Evolutionary conservation across 2,113 vertebrate species (phyloP).

Genomic region (Nannobrachium achirus): DNA sequence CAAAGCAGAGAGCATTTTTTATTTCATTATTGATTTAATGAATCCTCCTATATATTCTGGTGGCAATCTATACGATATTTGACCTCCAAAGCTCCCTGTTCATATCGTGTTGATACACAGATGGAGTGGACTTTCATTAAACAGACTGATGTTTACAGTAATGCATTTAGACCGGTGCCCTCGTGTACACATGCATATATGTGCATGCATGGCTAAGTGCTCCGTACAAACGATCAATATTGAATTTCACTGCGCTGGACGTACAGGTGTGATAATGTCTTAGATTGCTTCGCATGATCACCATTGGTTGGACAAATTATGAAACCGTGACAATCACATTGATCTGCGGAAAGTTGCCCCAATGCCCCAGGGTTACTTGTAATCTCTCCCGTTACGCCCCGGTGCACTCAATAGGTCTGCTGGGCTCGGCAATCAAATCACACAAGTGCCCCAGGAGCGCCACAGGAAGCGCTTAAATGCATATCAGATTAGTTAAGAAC

Average conservation of each 20-base stretch:
- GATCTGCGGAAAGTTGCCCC: slow-evolving; percentile 41
- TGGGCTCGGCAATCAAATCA: slow-evolving; percentile 37
- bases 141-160: slow-evolving; percentile 25
- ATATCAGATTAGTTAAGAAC: background rate
- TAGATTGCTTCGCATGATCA: slow-evolving; percentile 57
- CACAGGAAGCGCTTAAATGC: background rate
- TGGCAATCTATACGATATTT: background rate
- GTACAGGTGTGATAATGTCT: slow-evolving; percentile 42
- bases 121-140: slow-evolving; percentile 23
- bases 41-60: background rate
- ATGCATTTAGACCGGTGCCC: slow-evolving; percentile 16
- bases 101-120: background rate
- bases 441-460: slow-evolving; percentile 1
- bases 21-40: slow-evolving; percentile 29
- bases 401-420: slow-evolving; percentile 41
- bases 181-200: background rate
- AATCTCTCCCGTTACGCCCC: slow-evolving; percentile 30
- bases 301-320: slow-evolving; percentile 50
- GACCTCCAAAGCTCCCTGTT: background rate
- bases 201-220: background rate
- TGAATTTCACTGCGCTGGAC: slow-evolving; percentile 31
- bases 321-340: slow-evolving; percentile 42
- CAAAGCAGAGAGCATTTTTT: slow-evolving; percentile 5
- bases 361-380: slow-evolving; percentile 32
- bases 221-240: slow-evolving; percentile 33